Base-by-base conservation (phyloP, 2,888 invertebrate species). In the Willowsia nigromaculata region DNA sequence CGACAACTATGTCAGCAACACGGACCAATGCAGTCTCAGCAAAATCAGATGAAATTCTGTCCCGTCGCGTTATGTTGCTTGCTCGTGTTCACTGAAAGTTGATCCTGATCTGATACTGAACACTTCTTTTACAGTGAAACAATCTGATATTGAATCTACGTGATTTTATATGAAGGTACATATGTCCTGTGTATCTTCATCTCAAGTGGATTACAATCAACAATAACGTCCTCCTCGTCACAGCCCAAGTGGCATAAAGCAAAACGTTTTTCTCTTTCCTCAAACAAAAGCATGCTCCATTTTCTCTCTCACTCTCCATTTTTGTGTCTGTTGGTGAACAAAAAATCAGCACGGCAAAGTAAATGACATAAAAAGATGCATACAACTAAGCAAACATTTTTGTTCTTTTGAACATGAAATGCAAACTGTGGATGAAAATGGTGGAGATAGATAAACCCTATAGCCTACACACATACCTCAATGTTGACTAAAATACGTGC, bases 181-280 rank as follows among this genome's bases (percentile, higher is more conserved):
- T 50, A 50, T 13, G n/a, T 50, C 3, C 50, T 15, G 9, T 27
- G 13, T 62, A 62, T 27, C 59, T 27, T 62, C 30, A 62, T 62
- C 59, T 62, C 27, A 62, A 62, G 25, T 62, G 59, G 59, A 27
- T 22, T 9, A 62, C 59, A 62, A 62, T 62, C 59, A 68, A 68
- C 40, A 68, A 68, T 7, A 15, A 40, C 15, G 13, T 50, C 50
- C 50, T n/a, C n/a, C 7, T 50, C 50, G 50, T 40, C 37, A 13
- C 68, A 3, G 11, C 18, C 30, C 40, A 68, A 65, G 40, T 68
- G 40, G 40, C 37, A 68, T n/a, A 68, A 37, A 68, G 11, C 4
- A 62, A 25, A 11, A n/a, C n/a, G n/a, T n/a, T n/a, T n/a, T n/a
- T n/a, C n/a, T n/a, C n/a, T n/a, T n/a, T n/a, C n/a, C 9, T 13